Evolutionary conservation across 2,113 vertebrate species (phyloP).

Genomic region (Heliornis fulica): DNA sequence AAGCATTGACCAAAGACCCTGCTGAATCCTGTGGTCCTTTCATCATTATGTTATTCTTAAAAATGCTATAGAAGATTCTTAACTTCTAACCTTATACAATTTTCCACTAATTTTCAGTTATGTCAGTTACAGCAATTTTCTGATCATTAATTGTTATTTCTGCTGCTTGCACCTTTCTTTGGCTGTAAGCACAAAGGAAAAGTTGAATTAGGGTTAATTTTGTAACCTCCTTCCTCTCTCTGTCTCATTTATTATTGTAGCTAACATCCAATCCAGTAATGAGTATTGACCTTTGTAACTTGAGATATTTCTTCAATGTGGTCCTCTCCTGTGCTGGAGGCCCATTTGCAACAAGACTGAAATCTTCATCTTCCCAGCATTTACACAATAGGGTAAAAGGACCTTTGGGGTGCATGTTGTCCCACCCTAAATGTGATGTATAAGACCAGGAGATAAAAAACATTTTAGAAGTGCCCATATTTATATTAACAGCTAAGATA

Average conservation of each 20-base stretch:
- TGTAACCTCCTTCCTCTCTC: neutral
- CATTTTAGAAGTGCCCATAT: neutral
- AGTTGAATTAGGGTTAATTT: neutral
- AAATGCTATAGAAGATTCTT: neutral
- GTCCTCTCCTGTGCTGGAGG: neutral
- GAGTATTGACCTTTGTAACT: neutral
- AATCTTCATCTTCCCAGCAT: neutral
- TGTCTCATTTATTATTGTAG: neutral
- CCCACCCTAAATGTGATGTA: neutral
- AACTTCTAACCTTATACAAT: neutral
- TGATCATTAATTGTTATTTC: neutral
- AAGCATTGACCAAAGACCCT: neutral
- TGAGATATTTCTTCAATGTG: neutral
- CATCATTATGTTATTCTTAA: neutral
- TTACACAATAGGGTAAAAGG: neutral
- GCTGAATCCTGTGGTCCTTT: neutral
- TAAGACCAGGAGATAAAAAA: neutral
- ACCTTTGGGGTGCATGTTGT: neutral
- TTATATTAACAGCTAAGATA: neutral
- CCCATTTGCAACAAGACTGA: neutral
- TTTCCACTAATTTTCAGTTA: neutral
- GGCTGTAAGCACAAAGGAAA: neutral
- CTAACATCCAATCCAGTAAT: neutral
- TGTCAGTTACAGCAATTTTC: neutral
- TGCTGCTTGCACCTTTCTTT: neutral